Percentiles rank a stretch among this genome's conserved stretches.
These are phyloP conservation scores for Lepidiolamprologus cunningtoni DNA, from an alignment of 2,113 vertebrate genomes.

Conservation along the genomic window DNA sequence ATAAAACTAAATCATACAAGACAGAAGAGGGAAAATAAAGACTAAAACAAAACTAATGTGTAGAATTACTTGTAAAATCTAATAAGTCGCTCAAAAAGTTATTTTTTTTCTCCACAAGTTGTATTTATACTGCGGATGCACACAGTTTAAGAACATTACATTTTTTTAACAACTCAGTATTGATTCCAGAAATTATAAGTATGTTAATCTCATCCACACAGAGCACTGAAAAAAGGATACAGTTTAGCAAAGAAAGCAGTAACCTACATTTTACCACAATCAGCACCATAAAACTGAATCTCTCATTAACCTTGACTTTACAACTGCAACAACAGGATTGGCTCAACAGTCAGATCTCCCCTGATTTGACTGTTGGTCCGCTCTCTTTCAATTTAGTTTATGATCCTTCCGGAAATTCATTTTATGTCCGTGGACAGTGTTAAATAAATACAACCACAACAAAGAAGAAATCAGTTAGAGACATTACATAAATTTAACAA, in stretches of 20 bases:
- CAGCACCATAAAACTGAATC: background rate
- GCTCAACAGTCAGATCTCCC: background rate
- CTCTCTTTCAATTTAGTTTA: background rate
- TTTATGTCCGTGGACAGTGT: background rate
- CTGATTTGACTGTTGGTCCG: background rate
- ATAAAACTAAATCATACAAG: background rate
- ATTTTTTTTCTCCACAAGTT: background rate
- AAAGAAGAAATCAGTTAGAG: background rate
- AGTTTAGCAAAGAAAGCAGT: background rate
- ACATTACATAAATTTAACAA: background rate
- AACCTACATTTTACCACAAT: background rate
- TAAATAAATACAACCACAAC: background rate
- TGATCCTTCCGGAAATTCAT: background rate
- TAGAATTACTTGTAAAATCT: background rate
- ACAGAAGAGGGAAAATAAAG: background rate
- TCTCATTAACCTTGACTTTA: background rate
- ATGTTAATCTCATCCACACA: background rate
- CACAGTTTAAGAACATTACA: background rate
- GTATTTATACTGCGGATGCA: background rate
- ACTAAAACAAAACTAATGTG: background rate
- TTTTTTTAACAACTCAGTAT: background rate
- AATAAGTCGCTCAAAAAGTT: accelerated
- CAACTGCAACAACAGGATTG: background rate
- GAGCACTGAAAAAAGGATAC: background rate
- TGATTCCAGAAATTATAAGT: background rate